Evolutionary conservation across 1,140 invertebrate genomes (phyloP).

Genomic region (Stenopsyche tienmushanensis): DNA sequence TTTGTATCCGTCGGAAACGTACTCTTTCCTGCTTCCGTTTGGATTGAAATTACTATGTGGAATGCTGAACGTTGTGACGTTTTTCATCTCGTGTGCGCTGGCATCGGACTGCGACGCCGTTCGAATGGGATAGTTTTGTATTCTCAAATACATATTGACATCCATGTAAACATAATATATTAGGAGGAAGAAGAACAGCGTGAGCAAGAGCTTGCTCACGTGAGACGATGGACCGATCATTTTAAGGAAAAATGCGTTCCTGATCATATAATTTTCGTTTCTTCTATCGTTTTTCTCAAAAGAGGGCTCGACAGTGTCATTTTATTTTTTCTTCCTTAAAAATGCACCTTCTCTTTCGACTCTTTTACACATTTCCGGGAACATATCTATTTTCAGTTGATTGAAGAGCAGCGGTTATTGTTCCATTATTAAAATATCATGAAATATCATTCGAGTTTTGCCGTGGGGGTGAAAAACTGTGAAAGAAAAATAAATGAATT

Average conservation of each 20-base stretch:
- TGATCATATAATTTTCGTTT: neutral
- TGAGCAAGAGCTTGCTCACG: slow-evolving; percentile 58
- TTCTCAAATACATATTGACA: slow-evolving; percentile 58
- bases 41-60: slow-evolving; percentile 14
- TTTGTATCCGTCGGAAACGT: slow-evolving; percentile 21
- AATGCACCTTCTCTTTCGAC: too few relatives aligned
- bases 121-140: slow-evolving; percentile 57
- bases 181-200: slow-evolving; percentile 53
- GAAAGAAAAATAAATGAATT: too few relatives aligned
- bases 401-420: too few relatives aligned
- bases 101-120: neutral
- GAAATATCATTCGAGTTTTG: too few relatives aligned
- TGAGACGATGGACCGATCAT: slow-evolving; percentile 61
- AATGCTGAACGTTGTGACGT: slow-evolving; percentile 1
- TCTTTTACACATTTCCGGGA: too few relatives aligned
- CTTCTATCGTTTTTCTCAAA: too few relatives aligned
- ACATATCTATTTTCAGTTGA: too few relatives aligned
- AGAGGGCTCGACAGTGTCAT: too few relatives aligned
- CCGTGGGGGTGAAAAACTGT: too few relatives aligned
- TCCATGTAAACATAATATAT: slow-evolving; percentile 64
- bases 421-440: too few relatives aligned
- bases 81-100: slow-evolving; percentile 21
- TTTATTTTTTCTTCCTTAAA: too few relatives aligned
- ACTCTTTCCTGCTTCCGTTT: slow-evolving; percentile 32
- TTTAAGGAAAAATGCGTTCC: slow-evolving; percentile 27